These are phyloP conservation scores for Pammene aurita DNA, from an alignment of 2,888 invertebrate genomes.

Conservation along the genomic window DNA sequence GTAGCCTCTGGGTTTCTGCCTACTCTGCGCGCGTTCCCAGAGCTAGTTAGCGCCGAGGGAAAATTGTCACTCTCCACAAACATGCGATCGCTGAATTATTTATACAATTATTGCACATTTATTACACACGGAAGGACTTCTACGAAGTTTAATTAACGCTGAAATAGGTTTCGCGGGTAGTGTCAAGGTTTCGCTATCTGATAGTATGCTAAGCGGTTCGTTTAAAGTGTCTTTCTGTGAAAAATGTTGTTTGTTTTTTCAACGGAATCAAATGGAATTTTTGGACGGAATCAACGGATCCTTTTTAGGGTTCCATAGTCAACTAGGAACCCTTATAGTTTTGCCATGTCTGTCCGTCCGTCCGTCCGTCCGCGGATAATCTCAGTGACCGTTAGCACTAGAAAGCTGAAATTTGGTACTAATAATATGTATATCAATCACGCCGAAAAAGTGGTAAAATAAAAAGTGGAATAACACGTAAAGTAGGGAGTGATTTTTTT, in stretches of 20 bases:
- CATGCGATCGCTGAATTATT: conserved; percentile 47
- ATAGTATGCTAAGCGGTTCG: conserved; percentile 30
- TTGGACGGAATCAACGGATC: no score
- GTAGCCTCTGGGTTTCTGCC: conserved; percentile 56
- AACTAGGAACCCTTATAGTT: no score
- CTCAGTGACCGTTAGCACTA: no score
- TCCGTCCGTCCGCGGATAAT: no score
- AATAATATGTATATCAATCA: no score
- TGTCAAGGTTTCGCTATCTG: conserved; percentile 55
- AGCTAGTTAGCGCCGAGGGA: conserved; percentile 51
- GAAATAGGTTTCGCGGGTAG: conserved; percentile 48
- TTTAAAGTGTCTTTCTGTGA: conserved; percentile 6
- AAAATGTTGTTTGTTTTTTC: background rate
- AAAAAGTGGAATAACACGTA: no score
- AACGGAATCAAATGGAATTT: background rate
- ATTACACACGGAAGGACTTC: conserved; percentile 60
- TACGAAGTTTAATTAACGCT: conserved; percentile 52
- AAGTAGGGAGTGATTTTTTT: no score
- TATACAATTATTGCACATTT: conserved; percentile 43
- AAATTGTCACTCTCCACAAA: conserved; percentile 54
- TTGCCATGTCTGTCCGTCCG: no score
- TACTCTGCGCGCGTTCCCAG: conserved; percentile 58
- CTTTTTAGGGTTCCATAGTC: no score
- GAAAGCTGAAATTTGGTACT: no score
- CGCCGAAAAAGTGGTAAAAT: no score